Conservation (phyloP, 2,113 vertebrate species). For the Psettodes erumei region DNA sequence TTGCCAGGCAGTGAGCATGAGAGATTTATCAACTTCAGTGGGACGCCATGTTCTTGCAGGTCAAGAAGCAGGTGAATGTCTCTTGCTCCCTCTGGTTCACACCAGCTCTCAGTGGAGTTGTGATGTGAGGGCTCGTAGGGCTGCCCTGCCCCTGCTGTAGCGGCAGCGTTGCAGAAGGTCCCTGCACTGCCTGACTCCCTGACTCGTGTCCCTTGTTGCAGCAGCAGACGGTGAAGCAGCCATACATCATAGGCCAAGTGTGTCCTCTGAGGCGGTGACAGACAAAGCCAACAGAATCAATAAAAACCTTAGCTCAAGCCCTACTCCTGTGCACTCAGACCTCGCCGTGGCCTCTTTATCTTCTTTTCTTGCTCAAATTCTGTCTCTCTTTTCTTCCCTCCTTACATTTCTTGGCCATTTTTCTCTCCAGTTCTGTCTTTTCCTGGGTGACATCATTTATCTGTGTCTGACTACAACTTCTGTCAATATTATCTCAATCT, state of each 20-base stretch:
- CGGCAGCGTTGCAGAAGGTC: constrained; percentile 54
- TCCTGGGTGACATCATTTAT: constrained; percentile 67
- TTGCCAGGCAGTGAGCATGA: constrained; percentile 20
- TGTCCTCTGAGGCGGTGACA: constrained; percentile 69
- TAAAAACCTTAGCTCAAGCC: constrained; percentile 69
- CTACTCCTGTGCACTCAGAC: constrained; percentile 47
- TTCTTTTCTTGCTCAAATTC: constrained; percentile 43
- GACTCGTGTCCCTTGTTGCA: constrained; percentile 57
- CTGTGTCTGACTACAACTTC: constrained; percentile 59
- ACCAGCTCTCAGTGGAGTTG: constrained; percentile 50
- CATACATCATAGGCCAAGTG: constrained; percentile 76
- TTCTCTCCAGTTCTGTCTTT: constrained; percentile 40
- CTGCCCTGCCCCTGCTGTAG: constrained; percentile 46
- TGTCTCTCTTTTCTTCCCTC: not conserved
- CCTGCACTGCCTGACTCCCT: constrained; percentile 51
- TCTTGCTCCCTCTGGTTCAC: constrained; percentile 38
- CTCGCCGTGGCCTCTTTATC: constrained; percentile 43
- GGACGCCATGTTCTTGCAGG: constrained; percentile 37
- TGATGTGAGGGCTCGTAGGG: constrained; percentile 47
- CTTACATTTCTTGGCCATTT: constrained; percentile 41
- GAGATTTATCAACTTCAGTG: constrained; percentile 46
- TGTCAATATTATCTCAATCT: constrained; percentile 78
- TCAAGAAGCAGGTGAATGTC: constrained; percentile 56
- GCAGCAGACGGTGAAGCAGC: constrained; percentile 53
- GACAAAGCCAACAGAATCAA: constrained; percentile 76